phyloP scores from a whole-genome alignment of 2,797 vertebrate species.

The Smutsia gigantea region DNA sequence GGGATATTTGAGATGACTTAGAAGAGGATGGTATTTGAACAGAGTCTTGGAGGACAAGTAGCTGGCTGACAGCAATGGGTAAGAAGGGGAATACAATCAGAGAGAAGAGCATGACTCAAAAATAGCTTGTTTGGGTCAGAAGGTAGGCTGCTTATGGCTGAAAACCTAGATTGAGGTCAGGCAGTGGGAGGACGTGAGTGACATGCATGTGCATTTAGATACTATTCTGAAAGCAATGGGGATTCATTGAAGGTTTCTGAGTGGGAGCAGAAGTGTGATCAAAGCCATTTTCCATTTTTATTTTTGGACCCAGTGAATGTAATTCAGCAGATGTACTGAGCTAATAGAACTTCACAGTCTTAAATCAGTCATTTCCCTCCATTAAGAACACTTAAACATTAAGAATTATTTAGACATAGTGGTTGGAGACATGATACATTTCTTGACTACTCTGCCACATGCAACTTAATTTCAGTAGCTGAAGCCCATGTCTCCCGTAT shows the following conservation, averaged over 20 bases:
- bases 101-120: neutral
- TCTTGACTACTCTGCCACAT: neutral
- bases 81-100: neutral
- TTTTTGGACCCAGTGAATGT: neutral
- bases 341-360: slow-evolving; percentile 46
- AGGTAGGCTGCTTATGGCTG: neutral
- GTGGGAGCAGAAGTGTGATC: neutral
- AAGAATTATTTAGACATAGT: neutral
- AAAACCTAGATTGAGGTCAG: neutral
- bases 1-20: neutral
- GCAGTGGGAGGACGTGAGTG: neutral
- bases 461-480: slow-evolving; percentile 46
- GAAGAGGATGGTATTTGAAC: neutral
- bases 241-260: neutral
- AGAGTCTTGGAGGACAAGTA: neutral
- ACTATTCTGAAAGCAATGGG: neutral
- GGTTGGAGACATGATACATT: neutral
- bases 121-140: neutral
- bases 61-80: neutral
- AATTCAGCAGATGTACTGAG: slow-evolving; percentile 31
- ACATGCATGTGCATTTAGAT: neutral
- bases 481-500: neutral
- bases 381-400: neutral
- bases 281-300: neutral
- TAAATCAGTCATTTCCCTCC: neutral